Base-by-base conservation (phyloP, 2,797 vertebrate species). In the Acanthopagrus latus region DNA sequence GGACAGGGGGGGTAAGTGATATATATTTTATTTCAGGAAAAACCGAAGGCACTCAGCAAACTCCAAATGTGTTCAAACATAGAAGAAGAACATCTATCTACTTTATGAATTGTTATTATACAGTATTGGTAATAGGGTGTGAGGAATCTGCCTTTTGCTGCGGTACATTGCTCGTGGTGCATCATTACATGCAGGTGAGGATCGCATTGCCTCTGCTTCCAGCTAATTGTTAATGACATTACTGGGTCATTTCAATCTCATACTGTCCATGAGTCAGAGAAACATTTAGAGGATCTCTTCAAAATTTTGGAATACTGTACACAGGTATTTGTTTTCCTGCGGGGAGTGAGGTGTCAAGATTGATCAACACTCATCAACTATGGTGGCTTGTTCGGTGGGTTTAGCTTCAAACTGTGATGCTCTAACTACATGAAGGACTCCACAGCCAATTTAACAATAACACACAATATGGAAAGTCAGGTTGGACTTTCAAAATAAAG, bases 1-100 rank as follows among this genome's bases (percentile, higher is more conserved):
- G 64, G 70, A 80, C 23, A 66, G 57, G 38, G 60, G 60, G 64
- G 66, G 62, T 74, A 58, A 46, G 21, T 54, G 46, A 51, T 41
- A 20, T 72, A 10, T 52, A 25, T 69, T 52, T 21, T 21, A 66
- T 66, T 65, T 64, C 27, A 71, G 51, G 23, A 33, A 69, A 51
- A 68, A 73, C 44, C 72, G 27, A 47, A 18, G 52, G 14, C 12
- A 16, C 67, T 71, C 7, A 51, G 50, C 47, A 23, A 71, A 79
- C 69, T 58, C 20, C 16, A 74, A 76, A 51, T 59, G 27, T 52
- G 52, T 44, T 41, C 50, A 55, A 20, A 55, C 59, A 64, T 23
- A 14, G 4, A 65, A 55, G 33, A 38, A 38, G 7, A 38, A 38
- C 33, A 38, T 38, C 9, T 46, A 47, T 7, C 8, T 50, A 8